A percentile compares a stretch with the other conserved stretches of the same genome.
Evolutionary conservation across 2,113 vertebrate species (phyloP).

Genomic region (Pluvianellus socialis): DNA sequence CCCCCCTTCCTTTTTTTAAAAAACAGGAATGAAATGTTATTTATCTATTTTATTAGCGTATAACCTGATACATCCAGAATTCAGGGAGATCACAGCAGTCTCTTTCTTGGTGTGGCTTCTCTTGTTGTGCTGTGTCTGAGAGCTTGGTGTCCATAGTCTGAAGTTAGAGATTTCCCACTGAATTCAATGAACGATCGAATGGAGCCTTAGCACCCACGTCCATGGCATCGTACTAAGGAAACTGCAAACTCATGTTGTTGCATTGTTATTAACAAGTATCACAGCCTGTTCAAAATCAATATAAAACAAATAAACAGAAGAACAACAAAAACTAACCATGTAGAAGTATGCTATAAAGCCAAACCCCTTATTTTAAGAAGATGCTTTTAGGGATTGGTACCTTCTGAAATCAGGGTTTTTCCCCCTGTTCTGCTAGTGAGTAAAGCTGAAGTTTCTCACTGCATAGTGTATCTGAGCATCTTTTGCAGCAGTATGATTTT

Average conservation of each 20-base stretch:
- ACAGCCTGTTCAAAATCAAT: neutral
- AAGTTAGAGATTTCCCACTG: neutral
- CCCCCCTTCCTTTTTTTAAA: neutral
- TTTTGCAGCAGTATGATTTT: neutral
- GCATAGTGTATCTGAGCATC: neutral
- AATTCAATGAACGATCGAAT: neutral
- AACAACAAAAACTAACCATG: neutral
- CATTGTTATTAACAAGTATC: neutral
- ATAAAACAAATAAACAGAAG: neutral
- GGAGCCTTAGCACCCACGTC: neutral
- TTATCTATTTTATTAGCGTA: neutral
- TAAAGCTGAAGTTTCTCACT: neutral
- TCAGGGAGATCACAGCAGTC: neutral
- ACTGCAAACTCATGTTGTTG: neutral
- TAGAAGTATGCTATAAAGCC: neutral
- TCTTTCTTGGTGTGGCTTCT: neutral
- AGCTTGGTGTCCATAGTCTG: neutral
- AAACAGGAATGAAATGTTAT: neutral
- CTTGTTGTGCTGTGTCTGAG: neutral
- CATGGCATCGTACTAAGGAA: neutral
- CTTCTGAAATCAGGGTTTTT: neutral
- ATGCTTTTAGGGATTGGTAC: neutral
- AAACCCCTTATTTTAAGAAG: neutral
- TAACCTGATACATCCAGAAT: neutral
- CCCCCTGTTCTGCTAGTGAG: rapidly evolving